Conservation (phyloP, 2,113 vertebrate species). For the Pipra filicauda region DNA sequence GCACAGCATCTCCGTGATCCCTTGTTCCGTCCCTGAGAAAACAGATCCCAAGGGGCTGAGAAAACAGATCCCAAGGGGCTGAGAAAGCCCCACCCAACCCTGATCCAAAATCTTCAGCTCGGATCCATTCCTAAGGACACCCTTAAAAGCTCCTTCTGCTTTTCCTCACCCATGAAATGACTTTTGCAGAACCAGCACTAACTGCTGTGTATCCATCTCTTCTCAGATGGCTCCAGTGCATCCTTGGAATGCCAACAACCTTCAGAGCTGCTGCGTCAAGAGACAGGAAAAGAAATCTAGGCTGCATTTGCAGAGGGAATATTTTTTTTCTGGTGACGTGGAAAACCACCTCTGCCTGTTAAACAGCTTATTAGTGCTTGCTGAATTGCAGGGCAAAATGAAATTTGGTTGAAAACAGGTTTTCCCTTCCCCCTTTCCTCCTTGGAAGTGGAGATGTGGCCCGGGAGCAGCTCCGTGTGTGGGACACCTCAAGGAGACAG, state of each 20-base stretch:
- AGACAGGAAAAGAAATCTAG: background rate
- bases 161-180: background rate
- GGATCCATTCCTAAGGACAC: background rate
- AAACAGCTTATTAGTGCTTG: background rate
- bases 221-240: background rate
- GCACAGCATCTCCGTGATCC: background rate
- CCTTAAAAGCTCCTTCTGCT: background rate
- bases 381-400: background rate
- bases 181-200: background rate
- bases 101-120: accelerated
- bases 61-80: background rate
- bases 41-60: background rate
- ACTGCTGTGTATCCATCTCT: background rate
- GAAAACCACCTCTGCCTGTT: background rate
- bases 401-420: background rate
- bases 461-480: background rate
- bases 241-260: background rate
- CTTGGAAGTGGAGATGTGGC: background rate
- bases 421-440: background rate
- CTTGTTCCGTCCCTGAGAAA: background rate
- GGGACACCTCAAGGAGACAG: background rate
- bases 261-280: background rate
- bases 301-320: background rate
- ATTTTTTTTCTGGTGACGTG: background rate
- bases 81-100: background rate